phyloP scores from a whole-genome alignment of 2,888 invertebrate genomes.

The Colletes collaris region DNA sequence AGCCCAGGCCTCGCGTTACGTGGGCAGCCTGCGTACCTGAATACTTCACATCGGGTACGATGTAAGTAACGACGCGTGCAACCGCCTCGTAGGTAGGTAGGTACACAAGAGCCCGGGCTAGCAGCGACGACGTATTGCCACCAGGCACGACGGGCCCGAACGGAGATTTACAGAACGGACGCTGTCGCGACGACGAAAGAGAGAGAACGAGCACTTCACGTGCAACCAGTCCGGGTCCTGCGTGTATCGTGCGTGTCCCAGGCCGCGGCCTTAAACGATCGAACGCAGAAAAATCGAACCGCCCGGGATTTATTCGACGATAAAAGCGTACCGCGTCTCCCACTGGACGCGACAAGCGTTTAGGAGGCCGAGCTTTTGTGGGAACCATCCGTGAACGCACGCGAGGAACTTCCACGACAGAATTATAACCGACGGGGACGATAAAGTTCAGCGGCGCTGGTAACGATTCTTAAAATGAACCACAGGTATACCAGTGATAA shows the following conservation, averaged over 20 bases:
- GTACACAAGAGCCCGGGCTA: slow-evolving; percentile 42
- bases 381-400: not conserved
- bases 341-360: slow-evolving; percentile 35
- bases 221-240: not conserved
- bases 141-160: slow-evolving; percentile 61
- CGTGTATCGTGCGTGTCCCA: slow-evolving; percentile 5
- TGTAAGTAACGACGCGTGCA: slow-evolving; percentile 63
- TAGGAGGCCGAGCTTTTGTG: slow-evolving; percentile 13
- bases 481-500: too few species aligned
- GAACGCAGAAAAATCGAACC: slow-evolving; percentile 28
- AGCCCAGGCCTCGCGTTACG: slow-evolving; percentile 29
- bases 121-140: slow-evolving; percentile 68
- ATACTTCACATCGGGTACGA: slow-evolving; percentile 34
- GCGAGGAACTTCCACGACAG: slow-evolving; percentile 18
- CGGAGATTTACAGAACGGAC: not conserved
- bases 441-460: slow-evolving; percentile 18
- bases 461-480: too few species aligned
- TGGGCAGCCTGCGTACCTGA: slow-evolving; percentile 53
- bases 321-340: slow-evolving; percentile 19
- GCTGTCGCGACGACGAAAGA: not conserved
- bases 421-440: slow-evolving; percentile 29
- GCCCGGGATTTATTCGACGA: slow-evolving; percentile 46
- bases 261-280: slow-evolving; percentile 3
- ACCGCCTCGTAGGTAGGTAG: slow-evolving; percentile 45
- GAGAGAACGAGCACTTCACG: slow-evolving; percentile 2